Evolutionary conservation across 2,888 invertebrate species (phyloP), one percentile per base, ranked within the genome.

Genomic region (Conomelus anceps): DNA sequence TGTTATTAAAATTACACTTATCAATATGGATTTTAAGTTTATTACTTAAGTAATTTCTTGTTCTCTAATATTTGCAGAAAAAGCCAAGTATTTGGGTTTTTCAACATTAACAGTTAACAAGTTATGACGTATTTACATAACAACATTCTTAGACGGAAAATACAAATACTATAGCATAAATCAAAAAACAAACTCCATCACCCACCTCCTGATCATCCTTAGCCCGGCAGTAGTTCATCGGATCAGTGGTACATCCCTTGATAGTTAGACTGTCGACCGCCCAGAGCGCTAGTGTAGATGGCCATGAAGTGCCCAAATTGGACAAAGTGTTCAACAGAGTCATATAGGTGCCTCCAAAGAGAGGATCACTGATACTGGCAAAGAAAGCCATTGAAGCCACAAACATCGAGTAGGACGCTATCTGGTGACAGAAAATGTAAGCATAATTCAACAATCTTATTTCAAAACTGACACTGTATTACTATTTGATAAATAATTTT

Each of bases 261-360:
- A 95, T 96, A 0, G 99, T 98, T 6, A 99, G 93, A 13, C 96
- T 95, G 94, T 99, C 99, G 3, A 99, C 98, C 90, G 98, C 95
- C 96, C 98, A 98, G 4, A 99, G 94, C 0, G 98, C 96, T 3
- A 98, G 94, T 0, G 99, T 98, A 90, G 96, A 96, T 0, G 99
- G 99, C 99, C 99, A 99, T 93, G 98, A 99, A 7, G 98, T 98
- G n/a, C 99, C 99, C 90, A 99, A 95, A 94, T 99, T 99, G 87
- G 97, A 96, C 23, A 99, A 94, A 0, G 99, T 99, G 93, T 99
- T 99, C 22, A 99, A 94, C 88, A 99, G 94, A 0, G 99, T 99
- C 99, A 99, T 99, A 93, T 99, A 99, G 0, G 99, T 99, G 6
- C 99, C 99, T 0, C 99, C 99, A 0, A 99, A 98, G 0, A 96